These are phyloP conservation scores for Eublepharis macularius DNA, from an alignment of 2,113 vertebrate genomes.

Conservation along the genomic window DNA sequence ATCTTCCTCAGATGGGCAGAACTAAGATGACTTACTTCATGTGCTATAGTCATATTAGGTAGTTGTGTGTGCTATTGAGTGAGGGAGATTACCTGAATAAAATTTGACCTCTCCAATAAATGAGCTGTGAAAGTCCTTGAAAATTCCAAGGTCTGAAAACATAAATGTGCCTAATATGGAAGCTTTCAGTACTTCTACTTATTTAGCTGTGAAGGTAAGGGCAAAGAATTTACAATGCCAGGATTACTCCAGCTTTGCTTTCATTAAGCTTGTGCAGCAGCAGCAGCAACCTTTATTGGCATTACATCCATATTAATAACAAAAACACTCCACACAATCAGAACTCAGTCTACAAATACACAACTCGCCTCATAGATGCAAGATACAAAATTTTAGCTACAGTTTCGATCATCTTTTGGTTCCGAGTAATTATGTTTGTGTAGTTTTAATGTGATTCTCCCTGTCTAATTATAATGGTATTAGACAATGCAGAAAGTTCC, in stretches of 20 bases:
- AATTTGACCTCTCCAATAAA: constrained; percentile 51
- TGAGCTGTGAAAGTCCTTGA: constrained; percentile 47
- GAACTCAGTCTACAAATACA: too few relatives aligned
- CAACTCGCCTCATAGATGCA: too few relatives aligned
- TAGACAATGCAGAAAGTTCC: constrained; percentile 39
- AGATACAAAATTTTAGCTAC: too few relatives aligned
- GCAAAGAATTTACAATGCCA: not conserved
- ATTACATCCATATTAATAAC: too few relatives aligned
- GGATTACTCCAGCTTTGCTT: not conserved
- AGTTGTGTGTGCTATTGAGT: not conserved
- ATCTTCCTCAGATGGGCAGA: not conserved
- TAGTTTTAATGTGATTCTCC: constrained; percentile 38
- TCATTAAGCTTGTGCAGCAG: constrained; percentile 27
- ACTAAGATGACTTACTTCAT: not conserved
- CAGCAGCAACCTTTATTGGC: too few relatives aligned
- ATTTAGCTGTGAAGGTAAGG: constrained; percentile 21
- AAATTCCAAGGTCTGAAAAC: constrained; percentile 28
- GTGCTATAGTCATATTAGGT: not conserved
- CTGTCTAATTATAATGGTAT: constrained; percentile 21
- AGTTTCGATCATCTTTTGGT: too few relatives aligned
- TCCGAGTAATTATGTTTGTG: too few relatives aligned
- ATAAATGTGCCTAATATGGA: constrained; percentile 19
- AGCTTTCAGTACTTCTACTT: not conserved
- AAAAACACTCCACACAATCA: too few relatives aligned
- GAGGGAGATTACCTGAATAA: constrained; percentile 10